phyloP scores from a whole-genome alignment of 1,140 invertebrate genomes.

The Paraescarpia echinospica region DNA sequence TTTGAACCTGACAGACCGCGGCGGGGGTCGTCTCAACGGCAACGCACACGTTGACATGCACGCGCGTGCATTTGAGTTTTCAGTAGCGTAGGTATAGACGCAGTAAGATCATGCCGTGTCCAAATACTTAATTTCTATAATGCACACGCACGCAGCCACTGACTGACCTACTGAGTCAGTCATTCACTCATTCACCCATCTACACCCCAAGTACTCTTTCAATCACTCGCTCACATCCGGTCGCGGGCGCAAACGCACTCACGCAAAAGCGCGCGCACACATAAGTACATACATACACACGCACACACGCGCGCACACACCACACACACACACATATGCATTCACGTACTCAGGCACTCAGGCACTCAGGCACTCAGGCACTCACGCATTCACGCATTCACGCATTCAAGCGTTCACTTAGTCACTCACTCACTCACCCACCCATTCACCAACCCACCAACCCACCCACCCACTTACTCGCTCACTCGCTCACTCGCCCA shows the following conservation, averaged over 20 bases:
- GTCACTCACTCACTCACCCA: neutral
- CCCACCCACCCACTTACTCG: too few relatives aligned
- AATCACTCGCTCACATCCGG: neutral
- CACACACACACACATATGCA: neutral
- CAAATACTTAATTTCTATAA: neutral
- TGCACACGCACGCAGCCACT: neutral
- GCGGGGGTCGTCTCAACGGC: neutral
- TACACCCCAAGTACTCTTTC: neutral
- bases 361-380: neutral
- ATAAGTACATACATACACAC: neutral
- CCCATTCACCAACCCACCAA: neutral
- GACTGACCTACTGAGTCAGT: neutral
- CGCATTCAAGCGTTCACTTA: too few relatives aligned
- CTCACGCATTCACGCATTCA: neutral
- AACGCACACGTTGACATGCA: neutral
- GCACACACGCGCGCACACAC: neutral
- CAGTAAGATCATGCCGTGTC: too few relatives aligned
- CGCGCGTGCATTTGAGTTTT: neutral
- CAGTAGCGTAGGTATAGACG: neutral
- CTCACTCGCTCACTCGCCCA: too few relatives aligned
- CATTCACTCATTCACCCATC: neutral
- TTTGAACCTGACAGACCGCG: neutral
- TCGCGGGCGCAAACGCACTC: neutral
- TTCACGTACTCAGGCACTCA: neutral
- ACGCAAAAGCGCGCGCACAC: neutral